Base-by-base conservation (phyloP, 92 coral and sea anemone genomes). In the Micromussa lordhowensis region DNA sequence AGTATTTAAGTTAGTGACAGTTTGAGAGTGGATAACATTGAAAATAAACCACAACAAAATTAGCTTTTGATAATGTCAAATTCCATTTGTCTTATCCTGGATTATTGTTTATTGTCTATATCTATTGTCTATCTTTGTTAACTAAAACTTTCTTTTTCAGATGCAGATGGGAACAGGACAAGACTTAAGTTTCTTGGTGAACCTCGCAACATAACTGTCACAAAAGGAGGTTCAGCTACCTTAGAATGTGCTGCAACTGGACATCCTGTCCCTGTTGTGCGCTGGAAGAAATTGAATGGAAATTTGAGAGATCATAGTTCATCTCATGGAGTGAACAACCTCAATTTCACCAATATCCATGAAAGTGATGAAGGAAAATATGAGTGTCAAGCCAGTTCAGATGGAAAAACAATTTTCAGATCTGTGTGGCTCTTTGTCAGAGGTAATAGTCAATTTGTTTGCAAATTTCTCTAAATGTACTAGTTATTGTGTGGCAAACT, bases 191-290 rank as follows among this genome's bases (percentile, higher is more conserved):
- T 86, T 55, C 82, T 87, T 70, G 79, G 79, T 68, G 51, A 32
- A 1, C 94, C 94, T 68, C 80, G 58, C 66, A 95, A 93, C 70
- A 91, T 84, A 1, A 91, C 98, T 59, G 93, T 89, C 32, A 35
- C 91, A 14, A 78, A 83, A 36, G 96, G 96, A 32, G 85, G 78
- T 19, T 58, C 82, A 30, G 91, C 87, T 18, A 87, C 89, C 57
- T 68, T 95, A 88, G 98, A 95, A 64, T 95, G 98, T 82, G 90
- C 94, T 64, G 93, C 95, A n/a, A 89, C 93, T 68, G 98, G 98
- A 38, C 72, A 86, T 85, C 98, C 98, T 6, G 71, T 82, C 21
- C 98, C 96, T 11, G 75, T 76, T 34, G 86, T 95, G 14, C 89
- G 78, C 26, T 95, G 98, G 98, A 89, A 85, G 53, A 95, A 91